Evolutionary conservation across 2,888 invertebrate species (phyloP), one percentile per base, ranked within the genome.

Genomic region (Eulithis prunata): DNA sequence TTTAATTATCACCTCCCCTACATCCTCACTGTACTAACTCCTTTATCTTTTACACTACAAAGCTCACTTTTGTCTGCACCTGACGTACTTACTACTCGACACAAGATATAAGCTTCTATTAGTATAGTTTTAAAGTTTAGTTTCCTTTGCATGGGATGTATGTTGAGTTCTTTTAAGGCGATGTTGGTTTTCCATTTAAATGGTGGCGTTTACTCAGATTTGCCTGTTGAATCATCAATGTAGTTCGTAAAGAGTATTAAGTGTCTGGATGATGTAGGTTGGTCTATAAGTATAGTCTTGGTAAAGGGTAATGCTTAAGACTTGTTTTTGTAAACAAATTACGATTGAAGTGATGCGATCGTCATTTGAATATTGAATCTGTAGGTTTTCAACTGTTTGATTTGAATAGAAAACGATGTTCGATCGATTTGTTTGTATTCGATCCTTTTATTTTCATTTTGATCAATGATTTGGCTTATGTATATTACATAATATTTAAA

Each of bases 171-270:
- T 72, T 76, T 70, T 71, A 14, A 45, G 61, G 62, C 64, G 54
- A 1, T 10, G 8, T 8, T 64, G 28, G 52, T 47, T 54, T 67
- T 71, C 70, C 57, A 78, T 80, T 77, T 78, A 78, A 79, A 79
- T 78, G 72, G 78, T 81, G 79, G 80, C 80, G 82, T 86, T 86
- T 81, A 80, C 77, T 78, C 68, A 73, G 73, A 79, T 82, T 78
- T 83, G 83, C 79, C 72, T 71, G 74, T 79, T 76, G 86, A 85
- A 85, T 84, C 75, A 76, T 78, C 77, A 85, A 85, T 80, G 78
- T 72, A 74, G 71, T 67, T 59, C 76, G 74, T 75, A 73, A 64
- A 62, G 76, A 66, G 70, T 78, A 71, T 69, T 69, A 75, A 75
- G 66, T 69, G 68, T 65, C 66, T 59, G 68, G 64, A 69, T 61